Percentiles rank a stretch among this genome's conserved stretches.
These are phyloP conservation scores for Diabrotica undecimpunctata DNA, from an alignment of 1,140 invertebrate genomes.

Conservation along the genomic window DNA sequence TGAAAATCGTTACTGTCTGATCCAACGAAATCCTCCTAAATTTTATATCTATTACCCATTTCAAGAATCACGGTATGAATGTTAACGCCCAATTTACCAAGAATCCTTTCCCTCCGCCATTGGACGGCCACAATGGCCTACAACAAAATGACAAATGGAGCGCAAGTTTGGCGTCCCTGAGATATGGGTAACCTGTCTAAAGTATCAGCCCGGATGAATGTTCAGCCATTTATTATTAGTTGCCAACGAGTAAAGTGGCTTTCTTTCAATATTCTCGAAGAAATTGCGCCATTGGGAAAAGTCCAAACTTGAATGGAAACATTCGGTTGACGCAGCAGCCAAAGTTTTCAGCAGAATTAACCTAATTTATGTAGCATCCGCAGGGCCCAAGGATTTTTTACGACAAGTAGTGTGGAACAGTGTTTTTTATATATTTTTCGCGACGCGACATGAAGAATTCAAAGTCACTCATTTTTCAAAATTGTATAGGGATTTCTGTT, in stretches of 20 bases:
- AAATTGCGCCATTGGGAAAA: slow-evolving; percentile 9
- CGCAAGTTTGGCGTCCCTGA: slow-evolving; percentile 13
- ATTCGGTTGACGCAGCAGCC: not conserved
- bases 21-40: not conserved
- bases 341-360: slow-evolving; percentile 16
- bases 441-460: too few species aligned
- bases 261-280: slow-evolving; percentile 25
- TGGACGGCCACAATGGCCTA: slow-evolving; percentile 19
- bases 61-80: too few species aligned
- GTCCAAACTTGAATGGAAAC: slow-evolving; percentile 12
- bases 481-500: too few species aligned
- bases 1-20: too few species aligned
- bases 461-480: too few species aligned
- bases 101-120: not conserved
- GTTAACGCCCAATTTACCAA: not conserved
- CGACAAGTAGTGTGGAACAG: too few species aligned
- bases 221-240: slow-evolving; percentile 27
- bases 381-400: too few species aligned
- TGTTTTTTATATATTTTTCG: too few species aligned
- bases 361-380: slow-evolving; percentile 17
- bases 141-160: slow-evolving; percentile 24
- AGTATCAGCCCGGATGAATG: slow-evolving; percentile 25
- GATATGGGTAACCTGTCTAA: slow-evolving; percentile 31
- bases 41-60: not conserved
- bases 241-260: slow-evolving; percentile 26